A percentile compares a stretch with the other conserved stretches of the same genome.
Conservation (phyloP, 1,140 invertebrate species). For the Ladona fulva region DNA sequence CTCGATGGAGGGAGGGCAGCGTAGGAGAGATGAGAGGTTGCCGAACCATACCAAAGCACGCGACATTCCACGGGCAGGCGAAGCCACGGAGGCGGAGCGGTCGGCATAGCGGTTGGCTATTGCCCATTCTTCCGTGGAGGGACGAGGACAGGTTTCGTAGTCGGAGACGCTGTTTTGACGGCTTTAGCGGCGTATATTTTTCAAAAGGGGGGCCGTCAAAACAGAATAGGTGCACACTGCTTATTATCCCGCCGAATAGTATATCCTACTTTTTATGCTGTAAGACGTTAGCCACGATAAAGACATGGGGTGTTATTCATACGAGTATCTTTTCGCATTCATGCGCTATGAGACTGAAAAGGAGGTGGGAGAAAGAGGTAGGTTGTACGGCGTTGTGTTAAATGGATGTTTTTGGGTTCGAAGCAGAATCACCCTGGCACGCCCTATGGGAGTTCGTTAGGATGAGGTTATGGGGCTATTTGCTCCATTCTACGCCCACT, state of each 20-base stretch:
- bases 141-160: neutral
- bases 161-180: neutral
- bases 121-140: conserved; percentile 1
- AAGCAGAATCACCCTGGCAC: too few species aligned
- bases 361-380: too few species aligned
- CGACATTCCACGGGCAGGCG: neutral
- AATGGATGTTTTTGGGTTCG: too few species aligned
- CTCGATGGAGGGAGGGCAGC: neutral
- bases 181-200: neutral
- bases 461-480: too few species aligned
- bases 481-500: too few species aligned
- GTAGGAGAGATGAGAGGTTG: neutral
- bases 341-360: too few species aligned
- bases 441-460: too few species aligned
- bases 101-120: neutral
- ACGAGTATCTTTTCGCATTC: too few species aligned
- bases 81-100: neutral
- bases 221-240: neutral
- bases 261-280: neutral
- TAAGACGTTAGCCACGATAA: neutral
- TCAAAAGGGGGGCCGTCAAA: neutral
- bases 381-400: too few species aligned
- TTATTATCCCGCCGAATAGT: neutral
- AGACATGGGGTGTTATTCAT: neutral
- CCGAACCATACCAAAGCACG: neutral